phyloP scores from a whole-genome alignment of 1,140 invertebrate species.

The Philopotamus ludificatus region DNA sequence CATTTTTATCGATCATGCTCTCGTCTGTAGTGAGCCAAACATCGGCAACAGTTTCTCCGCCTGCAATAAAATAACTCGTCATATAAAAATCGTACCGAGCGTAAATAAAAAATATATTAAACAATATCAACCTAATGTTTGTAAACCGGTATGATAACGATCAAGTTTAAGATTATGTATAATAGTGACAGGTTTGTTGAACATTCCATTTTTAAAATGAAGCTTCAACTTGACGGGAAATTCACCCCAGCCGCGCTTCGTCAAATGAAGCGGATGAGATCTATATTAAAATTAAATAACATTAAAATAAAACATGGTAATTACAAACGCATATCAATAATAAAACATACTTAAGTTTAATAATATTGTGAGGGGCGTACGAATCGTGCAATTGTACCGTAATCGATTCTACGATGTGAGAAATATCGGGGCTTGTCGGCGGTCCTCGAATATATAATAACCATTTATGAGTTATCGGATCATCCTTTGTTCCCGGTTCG shows the following conservation, averaged over 20 bases:
- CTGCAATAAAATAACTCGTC: slow-evolving; percentile 50
- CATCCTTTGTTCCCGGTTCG: slow-evolving; percentile 62
- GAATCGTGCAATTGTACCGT: slow-evolving; percentile 82
- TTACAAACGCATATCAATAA: neutral
- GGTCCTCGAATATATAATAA: slow-evolving; percentile 79
- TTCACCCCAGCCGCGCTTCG: slow-evolving; percentile 86
- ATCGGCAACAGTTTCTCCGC: slow-evolving; percentile 74
- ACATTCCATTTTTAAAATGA: slow-evolving; percentile 67
- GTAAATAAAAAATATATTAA: slow-evolving; percentile 13
- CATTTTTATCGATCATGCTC: slow-evolving; percentile 47
- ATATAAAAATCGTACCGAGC: too few relatives aligned
- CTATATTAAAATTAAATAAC: slow-evolving; percentile 49
- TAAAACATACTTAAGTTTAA: slow-evolving; percentile 67
- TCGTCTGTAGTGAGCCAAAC: slow-evolving; percentile 63
- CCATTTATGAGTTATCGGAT: slow-evolving; percentile 85
- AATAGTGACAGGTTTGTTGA: slow-evolving; percentile 78
- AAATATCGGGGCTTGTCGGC: slow-evolving; percentile 61
- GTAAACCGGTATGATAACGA: slow-evolving; percentile 79
- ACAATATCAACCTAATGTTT: slow-evolving; percentile 66
- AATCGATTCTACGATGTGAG: slow-evolving; percentile 70
- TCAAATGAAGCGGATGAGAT: slow-evolving; percentile 77
- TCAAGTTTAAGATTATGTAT: slow-evolving; percentile 83
- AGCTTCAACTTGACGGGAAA: slow-evolving; percentile 81
- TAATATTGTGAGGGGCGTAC: slow-evolving; percentile 84
- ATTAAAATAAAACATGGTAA: slow-evolving; percentile 1